Conservation (phyloP, 1,140 invertebrate species). For the Mylabris phalerata region DNA sequence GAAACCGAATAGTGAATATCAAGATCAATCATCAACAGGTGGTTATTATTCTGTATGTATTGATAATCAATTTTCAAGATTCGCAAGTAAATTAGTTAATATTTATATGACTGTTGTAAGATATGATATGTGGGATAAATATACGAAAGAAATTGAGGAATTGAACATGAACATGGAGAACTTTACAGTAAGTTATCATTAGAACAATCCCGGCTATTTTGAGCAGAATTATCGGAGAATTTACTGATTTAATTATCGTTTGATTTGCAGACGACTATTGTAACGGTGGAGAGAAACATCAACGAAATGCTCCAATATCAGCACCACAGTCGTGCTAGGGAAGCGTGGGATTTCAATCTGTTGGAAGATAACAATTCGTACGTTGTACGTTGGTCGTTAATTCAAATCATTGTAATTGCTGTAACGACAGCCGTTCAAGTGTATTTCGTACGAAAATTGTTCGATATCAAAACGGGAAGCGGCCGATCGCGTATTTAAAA, state of each 20-base stretch:
- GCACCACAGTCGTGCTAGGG: slow-evolving; percentile 67
- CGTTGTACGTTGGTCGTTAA: slow-evolving; percentile 78
- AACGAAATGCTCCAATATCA: slow-evolving; percentile 80
- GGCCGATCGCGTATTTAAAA: slow-evolving; percentile 42
- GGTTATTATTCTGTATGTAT: slow-evolving; percentile 92
- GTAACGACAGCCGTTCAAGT: slow-evolving; percentile 72
- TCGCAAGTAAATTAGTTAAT: slow-evolving; percentile 87
- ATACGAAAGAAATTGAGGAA: slow-evolving; percentile 81
- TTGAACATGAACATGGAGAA: slow-evolving; percentile 82
- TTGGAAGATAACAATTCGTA: slow-evolving; percentile 78
- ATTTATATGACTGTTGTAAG: slow-evolving; percentile 89
- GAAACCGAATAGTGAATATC: slow-evolving; percentile 78
- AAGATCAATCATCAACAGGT: slow-evolving; percentile 68
- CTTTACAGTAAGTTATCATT: slow-evolving; percentile 65
- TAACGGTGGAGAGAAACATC: slow-evolving; percentile 73
- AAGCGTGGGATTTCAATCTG: slow-evolving; percentile 75
- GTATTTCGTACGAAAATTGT: slow-evolving; percentile 82
- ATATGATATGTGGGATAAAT: slow-evolving; percentile 91
- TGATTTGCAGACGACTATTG: slow-evolving; percentile 39
- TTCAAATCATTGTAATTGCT: slow-evolving; percentile 77
- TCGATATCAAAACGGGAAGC: slow-evolving; percentile 64
- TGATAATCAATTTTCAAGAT: slow-evolving; percentile 90
- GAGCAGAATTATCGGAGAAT: background rate
- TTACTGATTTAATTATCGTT: background rate
- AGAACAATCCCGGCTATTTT: too few species aligned